Base-by-base conservation (phyloP, 2,113 vertebrate species). In the Pedionomus torquatus region DNA sequence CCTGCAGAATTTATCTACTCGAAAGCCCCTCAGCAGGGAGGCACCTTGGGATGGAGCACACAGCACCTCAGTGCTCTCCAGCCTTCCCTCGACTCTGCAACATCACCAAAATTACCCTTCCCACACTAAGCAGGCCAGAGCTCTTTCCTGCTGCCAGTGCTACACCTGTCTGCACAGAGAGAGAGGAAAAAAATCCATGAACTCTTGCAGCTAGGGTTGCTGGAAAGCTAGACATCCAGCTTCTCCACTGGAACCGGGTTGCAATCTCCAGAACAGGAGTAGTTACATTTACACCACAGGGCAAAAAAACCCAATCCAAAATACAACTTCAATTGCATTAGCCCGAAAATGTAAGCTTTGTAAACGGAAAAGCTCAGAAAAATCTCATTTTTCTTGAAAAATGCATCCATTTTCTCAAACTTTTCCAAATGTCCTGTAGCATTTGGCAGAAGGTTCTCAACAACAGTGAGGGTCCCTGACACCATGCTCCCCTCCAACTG, bases 401-500 rank as follows among this genome's bases (percentile, higher is more conserved):
- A 76, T 10, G 7, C 17, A 31, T 58, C 15, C 0, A 5, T 72
- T 76, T 79, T 71, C 65, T 79, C 18, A 49, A 76, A 46, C 23
- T 37, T 76, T 58, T 66, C 26, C 39, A 26, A 58, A 1, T 23
- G n/a, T 17, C 13, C n/a, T 79, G 63, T 24, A 69, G 58, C 33
- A 37, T 48, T 55, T 6, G 3, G 39, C 26, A 86, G 71, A 55
- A 88, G n/a, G 30, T 13, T 80, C 39, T 35, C 0, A 0, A 1
- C 21, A 71, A 72, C 20, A 25, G 1, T 11, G 16, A 43, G 25
- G 10, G 30, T 51, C 23, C 31, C n/a, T 33, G 26, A 37, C 5
- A 6, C 5, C 9, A 25, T 0, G 0, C 7, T 87, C 19, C 5
- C 17, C 11, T 55, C 70, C 28, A 41, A 6, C 10, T 33, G 25